phyloP scores from a whole-genome alignment of 2,888 invertebrate genomes.

The Thymelicus acteon region DNA sequence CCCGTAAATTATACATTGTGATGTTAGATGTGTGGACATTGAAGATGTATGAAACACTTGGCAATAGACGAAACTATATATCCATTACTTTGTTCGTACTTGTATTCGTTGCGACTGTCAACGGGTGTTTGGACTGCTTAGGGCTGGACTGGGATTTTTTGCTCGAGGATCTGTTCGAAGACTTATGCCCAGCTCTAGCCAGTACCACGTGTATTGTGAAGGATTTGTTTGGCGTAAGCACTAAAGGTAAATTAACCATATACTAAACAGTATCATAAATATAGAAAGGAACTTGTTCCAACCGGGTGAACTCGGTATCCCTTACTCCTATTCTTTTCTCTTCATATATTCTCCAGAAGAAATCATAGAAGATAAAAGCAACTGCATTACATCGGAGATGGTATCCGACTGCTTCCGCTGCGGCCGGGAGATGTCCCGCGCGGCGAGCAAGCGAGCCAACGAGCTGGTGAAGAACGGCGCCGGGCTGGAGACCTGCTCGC shows the following conservation, averaged over 20 bases:
- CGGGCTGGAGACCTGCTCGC: conserved; percentile 62
- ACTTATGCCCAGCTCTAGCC: conserved; percentile 65
- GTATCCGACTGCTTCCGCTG: conserved; percentile 71
- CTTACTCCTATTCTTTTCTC: no score
- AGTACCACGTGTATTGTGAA: conserved; percentile 57
- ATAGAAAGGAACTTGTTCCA: no score
- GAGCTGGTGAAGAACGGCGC: conserved; percentile 68
- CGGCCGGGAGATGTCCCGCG: conserved; percentile 67
- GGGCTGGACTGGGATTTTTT: conserved; percentile 65
- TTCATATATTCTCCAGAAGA: not conserved
- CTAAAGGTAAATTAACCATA: conserved; percentile 56
- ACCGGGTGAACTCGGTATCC: no score
- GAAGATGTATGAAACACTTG: conserved; percentile 11
- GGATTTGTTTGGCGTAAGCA: conserved; percentile 59
- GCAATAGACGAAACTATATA: conserved; percentile 4
- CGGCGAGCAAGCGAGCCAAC: conserved; percentile 62
- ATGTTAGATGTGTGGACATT: no score
- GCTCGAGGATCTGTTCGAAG: conserved; percentile 61
- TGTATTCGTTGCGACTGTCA: conserved; percentile 51
- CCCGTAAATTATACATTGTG: no score
- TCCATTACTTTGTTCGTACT: conserved; percentile 1
- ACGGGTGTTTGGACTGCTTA: conserved; percentile 55
- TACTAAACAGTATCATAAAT: no score
- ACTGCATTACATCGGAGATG: conserved; percentile 83
- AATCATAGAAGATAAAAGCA: conserved; percentile 69